Evolutionary conservation across 2,113 vertebrate genomes (phyloP), one percentile per base, ranked within the genome.

Genomic region (Microcebus griseorufus): DNA sequence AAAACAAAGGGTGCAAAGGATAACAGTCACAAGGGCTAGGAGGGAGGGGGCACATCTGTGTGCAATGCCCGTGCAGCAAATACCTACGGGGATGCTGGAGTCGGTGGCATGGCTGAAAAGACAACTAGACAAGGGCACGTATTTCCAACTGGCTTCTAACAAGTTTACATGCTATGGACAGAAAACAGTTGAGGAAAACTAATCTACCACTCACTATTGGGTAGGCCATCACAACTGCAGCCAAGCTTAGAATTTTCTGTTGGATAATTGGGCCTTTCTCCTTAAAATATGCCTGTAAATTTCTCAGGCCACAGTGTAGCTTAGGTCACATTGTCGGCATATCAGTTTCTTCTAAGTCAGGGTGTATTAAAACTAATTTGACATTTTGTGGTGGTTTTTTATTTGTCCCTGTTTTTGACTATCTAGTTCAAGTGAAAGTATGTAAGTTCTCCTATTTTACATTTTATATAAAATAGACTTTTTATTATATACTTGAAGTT

Each of bases 391-490:
- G 6, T 39, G 16, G 62, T 29, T 83, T 95, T 90, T 62, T 22
- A 79, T 84, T 65, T 82, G 53, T 73, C 27, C 62, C 27, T 91
- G 29, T 37, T 95, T 62, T 94, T 88, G n/a, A 94, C 83, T 12
- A 75, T 7, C 4, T 0, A 29, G 48, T 75, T 88, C 34, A 73
- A 80, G 18, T 91, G 88, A 90, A 82, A 81, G 34, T 12, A 75
- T n/a, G 22, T 13, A 81, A 34, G 6, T 2, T 83, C 42, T 62
- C 86, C 58, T n/a, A 55, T 29, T 60, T 91, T 93, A 45, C 14
- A 72, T 45, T 62, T 95, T 83, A 83, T 53, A 88, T 72, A 81
- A 95, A 97, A 67, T 51, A 88, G 25, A n/a, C 37, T 85, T 7
- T 60, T 23, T 88, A 87, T 95, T 83, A 58, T 81, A 88, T 60